Base-by-base conservation (phyloP, 2,113 vertebrate genomes). In the Marmota flaviventris region DNA sequence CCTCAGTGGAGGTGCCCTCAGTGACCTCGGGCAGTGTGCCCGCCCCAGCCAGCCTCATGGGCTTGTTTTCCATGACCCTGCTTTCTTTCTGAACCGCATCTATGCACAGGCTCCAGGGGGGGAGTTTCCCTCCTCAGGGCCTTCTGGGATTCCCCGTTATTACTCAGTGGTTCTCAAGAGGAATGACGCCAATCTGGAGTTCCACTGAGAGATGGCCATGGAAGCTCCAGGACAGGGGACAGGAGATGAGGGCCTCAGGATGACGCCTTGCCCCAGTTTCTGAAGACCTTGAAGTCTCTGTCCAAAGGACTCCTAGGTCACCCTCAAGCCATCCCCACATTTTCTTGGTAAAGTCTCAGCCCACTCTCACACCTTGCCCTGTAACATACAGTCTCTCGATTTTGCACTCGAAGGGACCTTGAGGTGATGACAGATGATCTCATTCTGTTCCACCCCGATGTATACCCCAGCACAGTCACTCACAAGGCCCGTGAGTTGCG, bases 301-400 rank as follows among this genome's bases (percentile, higher is more conserved):
- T 39, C 27, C 34, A 14, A 39, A 56, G 58, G 84, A 18, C 14
- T 16, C 53, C 37, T 13, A 14, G 18, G 27, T 63, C 22, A 27
- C 24, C 37, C 61, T 85, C 69, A 27, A 58, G 32, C 58, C 39
- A 16, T 17, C 22, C 34, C 22, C 13, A 25, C 16, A 0, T n/a
- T 56, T 4, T 39, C 37, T 34, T 58, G 45, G 0, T 48, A 32
- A 45, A 82, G 88, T 79, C 75, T 58, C 17, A 12, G 22, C 45
- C n/a, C 8, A 0, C 39, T 77, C 34, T 27, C 32, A 22, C 10
- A 18, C 20, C 27, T 37, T 0, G 1, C 39, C 3, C 4, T 67
- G 32, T 5, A 63, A 25, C 78, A 4, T 34, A 12, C 32, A 12
- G 32, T 65, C 82, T 88, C 42, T 42, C 78, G 27, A 42, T 69